Evolutionary conservation across 2,797 vertebrate species (phyloP).

Genomic region (Varecia variegata): DNA sequence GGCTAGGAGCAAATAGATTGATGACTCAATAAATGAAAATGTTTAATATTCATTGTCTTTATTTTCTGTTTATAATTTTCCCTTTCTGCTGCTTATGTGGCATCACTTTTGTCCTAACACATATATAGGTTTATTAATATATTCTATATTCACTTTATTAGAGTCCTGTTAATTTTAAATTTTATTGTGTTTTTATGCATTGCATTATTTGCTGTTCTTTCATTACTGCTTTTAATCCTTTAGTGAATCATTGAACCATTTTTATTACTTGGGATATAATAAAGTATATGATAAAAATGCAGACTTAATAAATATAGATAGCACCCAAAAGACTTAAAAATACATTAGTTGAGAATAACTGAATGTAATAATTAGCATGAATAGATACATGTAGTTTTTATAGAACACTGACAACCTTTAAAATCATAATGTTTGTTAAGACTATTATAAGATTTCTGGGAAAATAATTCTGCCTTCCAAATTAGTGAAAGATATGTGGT

Average conservation of each 20-base stretch:
- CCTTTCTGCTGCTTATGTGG: not conserved
- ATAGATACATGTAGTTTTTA: not conserved
- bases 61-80: slow-evolving; percentile 38
- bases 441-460: not conserved
- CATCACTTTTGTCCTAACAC: not conserved
- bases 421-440: slow-evolving; percentile 4
- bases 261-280: not conserved
- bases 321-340: not conserved
- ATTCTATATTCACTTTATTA: not conserved
- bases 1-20: not conserved
- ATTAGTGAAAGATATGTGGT: not conserved
- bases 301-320: not conserved
- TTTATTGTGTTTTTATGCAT: not conserved
- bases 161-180: not conserved
- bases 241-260: not conserved
- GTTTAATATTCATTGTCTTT: not conserved
- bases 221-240: not conserved
- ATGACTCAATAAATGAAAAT: slow-evolving; percentile 9
- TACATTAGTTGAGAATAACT: not conserved
- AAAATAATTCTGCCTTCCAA: slow-evolving; percentile 27
- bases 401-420: not conserved
- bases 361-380: not conserved
- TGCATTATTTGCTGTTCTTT: slow-evolving; percentile 25
- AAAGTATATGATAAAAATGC: not conserved
- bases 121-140: not conserved